Evolutionary conservation across 2,888 invertebrate species (phyloP), one percentile per base, ranked within the genome.

Genomic region (Callyntrura sp.): DNA sequence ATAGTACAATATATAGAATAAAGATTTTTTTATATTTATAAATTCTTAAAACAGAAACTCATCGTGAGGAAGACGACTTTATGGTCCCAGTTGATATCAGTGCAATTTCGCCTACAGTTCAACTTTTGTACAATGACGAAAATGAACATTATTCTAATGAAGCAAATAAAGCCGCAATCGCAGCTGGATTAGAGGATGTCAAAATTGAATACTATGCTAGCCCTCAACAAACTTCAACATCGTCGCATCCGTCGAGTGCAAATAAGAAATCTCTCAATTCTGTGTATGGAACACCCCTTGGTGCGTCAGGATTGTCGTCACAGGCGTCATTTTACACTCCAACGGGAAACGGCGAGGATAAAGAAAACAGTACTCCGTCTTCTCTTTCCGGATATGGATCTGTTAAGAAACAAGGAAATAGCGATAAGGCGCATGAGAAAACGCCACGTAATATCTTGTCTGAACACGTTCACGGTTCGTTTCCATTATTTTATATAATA

Each of bases 11-110:
- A n/a, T n/a, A n/a, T n/a, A n/a, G n/a, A n/a, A n/a, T n/a, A n/a
- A n/a, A n/a, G n/a, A n/a, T n/a, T n/a, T n/a, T n/a, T n/a, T n/a
- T n/a, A n/a, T n/a, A n/a, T n/a, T n/a, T n/a, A n/a, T n/a, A n/a
- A n/a, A n/a, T n/a, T n/a, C n/a, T n/a, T n/a, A n/a, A n/a, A n/a
- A 11, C 57, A 92, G 92, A 90, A 79, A 91, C 91, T 0, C 92
- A 92, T 65, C 85, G 90, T 28, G 92, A 92, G 57, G 92, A 92
- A 60, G 91, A 92, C 76, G 92, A 92, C 51, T 92, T 91, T 65
- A 83, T 92, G 35, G 48, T 92, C 43, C 91, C 92, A 14, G 65
- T 88, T 17, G 92, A 91, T 0, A 57, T 85, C 20, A 68, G 73
- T 25, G 83, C 79, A 4, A 76, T 90, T 20, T 82, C 85, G 6